Conservation (phyloP, 2,888 invertebrate species). For the Zele albiditarsus region DNA sequence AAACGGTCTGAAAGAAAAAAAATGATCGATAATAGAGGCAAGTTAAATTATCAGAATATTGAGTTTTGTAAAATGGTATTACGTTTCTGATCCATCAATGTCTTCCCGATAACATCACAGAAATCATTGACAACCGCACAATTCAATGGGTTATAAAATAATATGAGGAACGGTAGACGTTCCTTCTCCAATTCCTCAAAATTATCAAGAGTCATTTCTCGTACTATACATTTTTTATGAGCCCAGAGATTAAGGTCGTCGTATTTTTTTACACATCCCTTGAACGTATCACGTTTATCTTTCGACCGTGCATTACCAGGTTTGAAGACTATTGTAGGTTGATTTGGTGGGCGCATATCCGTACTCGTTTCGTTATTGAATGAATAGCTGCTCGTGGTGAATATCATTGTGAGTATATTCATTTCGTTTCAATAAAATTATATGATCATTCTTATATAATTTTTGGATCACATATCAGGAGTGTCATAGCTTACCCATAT, state of each 20-base stretch:
- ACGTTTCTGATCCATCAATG: conserved; percentile 94
- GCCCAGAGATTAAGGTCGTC: conserved; percentile 92
- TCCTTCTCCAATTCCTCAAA: conserved; percentile 96
- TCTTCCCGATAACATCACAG: conserved; percentile 84
- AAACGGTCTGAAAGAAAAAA: background rate
- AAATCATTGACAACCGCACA: conserved; percentile 88
- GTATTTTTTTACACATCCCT: conserved; percentile 82
- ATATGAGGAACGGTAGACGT: conserved; percentile 96
- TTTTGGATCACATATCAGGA: too few species aligned
- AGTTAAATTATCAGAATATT: background rate
- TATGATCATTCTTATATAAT: background rate
- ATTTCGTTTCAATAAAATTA: background rate
- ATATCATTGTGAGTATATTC: background rate
- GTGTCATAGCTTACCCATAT: conserved; percentile 83
- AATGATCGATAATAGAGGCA: background rate
- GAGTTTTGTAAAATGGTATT: conserved; percentile 71
- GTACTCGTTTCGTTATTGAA: conserved; percentile 77
- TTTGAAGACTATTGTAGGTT: conserved; percentile 88
- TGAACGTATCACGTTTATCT: conserved; percentile 88
- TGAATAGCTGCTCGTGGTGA: background rate
- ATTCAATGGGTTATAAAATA: conserved; percentile 93
- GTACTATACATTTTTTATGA: conserved; percentile 94
- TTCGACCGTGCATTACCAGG: conserved; percentile 86
- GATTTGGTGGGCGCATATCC: conserved; percentile 88
- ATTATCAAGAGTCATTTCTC: conserved; percentile 99